Base-by-base conservation (phyloP, 1,140 invertebrate species). In the Neoseiulus cucumeris region DNA sequence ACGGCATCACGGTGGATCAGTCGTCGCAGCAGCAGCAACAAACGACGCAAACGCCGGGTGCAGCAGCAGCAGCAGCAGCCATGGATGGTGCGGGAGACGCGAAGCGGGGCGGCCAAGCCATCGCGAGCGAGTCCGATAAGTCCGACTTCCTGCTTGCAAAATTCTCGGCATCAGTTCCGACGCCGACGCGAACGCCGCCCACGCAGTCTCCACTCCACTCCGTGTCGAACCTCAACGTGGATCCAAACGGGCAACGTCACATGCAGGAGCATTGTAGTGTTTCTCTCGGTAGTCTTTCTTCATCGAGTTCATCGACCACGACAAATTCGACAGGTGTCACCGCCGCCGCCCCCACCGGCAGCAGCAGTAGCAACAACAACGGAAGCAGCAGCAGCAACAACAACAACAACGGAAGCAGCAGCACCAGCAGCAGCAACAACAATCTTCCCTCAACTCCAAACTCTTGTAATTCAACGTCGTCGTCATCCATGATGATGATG, bases 1-100 rank as follows among this genome's bases (percentile, higher is more conserved):
- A 92, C 72, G 88, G 88, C 7, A 89, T 92, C 64, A 73, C 72
- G 44, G 70, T 70, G 41, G 69, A 71, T 41, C 12, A 69, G 64
- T 1, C 66, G 42, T 25, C 66, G 64, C 64, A 69, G 68, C 17
- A 33, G 66, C 20, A 70, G 65, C 28, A 68, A 68, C 25, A 64
- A 66, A 66, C 68, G 66, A 59, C 39, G 18, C 20, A 64, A 65
- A 30, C 64, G 68, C 51, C 65, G 69, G 67, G 64, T 70, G 55
- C 67, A 68, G 18, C 66, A 68, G 28, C 68, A 67, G 68, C 68
- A 66, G 42, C 42, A 44, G 70, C 29, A 66, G 65, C 1, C 66
- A 68, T 44, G 68, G 72, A 64, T 68, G 67, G 55, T 66, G 69
- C 30, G 65, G 69, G 47, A 67, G 68, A n/a, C 71, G 68, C 51